phyloP scores from a whole-genome alignment of 2,888 invertebrate genomes.

The Tiliacea aurago region DNA sequence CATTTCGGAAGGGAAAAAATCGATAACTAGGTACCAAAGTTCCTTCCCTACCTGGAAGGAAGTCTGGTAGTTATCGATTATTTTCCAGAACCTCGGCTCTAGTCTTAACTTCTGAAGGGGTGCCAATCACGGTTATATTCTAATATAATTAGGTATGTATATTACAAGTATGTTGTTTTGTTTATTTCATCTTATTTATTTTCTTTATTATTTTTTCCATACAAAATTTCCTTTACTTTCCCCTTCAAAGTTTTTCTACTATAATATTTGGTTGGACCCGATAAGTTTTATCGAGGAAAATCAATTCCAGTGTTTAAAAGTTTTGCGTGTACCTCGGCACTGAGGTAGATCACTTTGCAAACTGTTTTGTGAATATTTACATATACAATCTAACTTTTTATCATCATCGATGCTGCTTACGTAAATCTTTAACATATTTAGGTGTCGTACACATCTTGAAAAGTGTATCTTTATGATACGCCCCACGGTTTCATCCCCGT shows the following conservation, averaged over 20 bases:
- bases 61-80: neutral
- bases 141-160: neutral
- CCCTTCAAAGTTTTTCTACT: slow-evolving; percentile 28
- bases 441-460: neutral
- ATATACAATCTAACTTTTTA: slow-evolving; percentile 84
- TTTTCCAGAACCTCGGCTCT: neutral
- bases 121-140: neutral
- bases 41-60: too few species aligned
- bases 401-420: slow-evolving; percentile 6
- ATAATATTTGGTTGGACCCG: slow-evolving; percentile 49
- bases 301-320: slow-evolving; percentile 73
- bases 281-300: slow-evolving; percentile 61
- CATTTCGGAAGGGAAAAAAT: neutral
- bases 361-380: slow-evolving; percentile 79
- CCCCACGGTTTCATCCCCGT: too few species aligned
- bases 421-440: slow-evolving; percentile 13
- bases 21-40: too few species aligned
- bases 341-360: slow-evolving; percentile 70
- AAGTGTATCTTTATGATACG: neutral
- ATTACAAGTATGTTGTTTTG: neutral
- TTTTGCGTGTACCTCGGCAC: slow-evolving; percentile 62
- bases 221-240: slow-evolving; percentile 20
- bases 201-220: slow-evolving; percentile 1
- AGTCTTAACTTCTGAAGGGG: neutral
- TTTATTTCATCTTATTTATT: slow-evolving; percentile 5